Conservation (phyloP, 2,888 invertebrate genomes). For the Orthosia cruda region DNA sequence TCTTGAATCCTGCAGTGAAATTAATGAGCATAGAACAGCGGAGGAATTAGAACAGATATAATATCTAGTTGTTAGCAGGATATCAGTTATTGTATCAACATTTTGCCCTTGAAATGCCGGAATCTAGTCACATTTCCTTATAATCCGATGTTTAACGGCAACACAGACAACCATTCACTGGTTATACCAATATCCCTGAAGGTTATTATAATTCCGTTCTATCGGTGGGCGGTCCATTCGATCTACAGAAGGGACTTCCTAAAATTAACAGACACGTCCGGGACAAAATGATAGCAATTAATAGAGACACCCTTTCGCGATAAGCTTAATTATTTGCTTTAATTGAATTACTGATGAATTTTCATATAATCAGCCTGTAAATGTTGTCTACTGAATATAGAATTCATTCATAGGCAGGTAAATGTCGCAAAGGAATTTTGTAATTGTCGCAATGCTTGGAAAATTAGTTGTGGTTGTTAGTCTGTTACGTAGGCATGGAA, state of each 20-base stretch:
- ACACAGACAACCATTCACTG: not conserved
- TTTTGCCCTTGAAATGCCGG: too few relatives aligned
- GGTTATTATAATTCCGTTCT: slow-evolving; percentile 22
- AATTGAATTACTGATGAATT: slow-evolving; percentile 60
- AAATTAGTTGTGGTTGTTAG: not conserved
- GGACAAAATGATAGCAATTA: slow-evolving; percentile 40
- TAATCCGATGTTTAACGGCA: not conserved
- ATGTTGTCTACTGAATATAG: slow-evolving; percentile 6
- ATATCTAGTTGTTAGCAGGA: too few relatives aligned
- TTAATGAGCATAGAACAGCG: too few relatives aligned
- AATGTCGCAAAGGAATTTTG: slow-evolving; percentile 5
- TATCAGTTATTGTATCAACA: too few relatives aligned
- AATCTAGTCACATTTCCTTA: not conserved
- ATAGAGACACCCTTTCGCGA: slow-evolving; percentile 39
- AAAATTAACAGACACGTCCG: slow-evolving; percentile 51
- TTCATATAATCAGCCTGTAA: slow-evolving; percentile 31
- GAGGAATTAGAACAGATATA: too few relatives aligned
- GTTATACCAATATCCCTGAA: slow-evolving; percentile 25
- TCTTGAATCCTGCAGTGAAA: too few relatives aligned
- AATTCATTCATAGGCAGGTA: slow-evolving; percentile 7
- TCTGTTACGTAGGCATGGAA: not conserved
- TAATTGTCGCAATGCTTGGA: slow-evolving; percentile 17
- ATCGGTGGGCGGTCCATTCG: slow-evolving; percentile 5
- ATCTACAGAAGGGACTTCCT: slow-evolving; percentile 17
- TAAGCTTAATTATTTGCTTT: slow-evolving; percentile 55